Evolutionary conservation across 2,797 vertebrate genomes (phyloP), one percentile per base, ranked within the genome.

Genomic region (Phylloscopus collybita): DNA sequence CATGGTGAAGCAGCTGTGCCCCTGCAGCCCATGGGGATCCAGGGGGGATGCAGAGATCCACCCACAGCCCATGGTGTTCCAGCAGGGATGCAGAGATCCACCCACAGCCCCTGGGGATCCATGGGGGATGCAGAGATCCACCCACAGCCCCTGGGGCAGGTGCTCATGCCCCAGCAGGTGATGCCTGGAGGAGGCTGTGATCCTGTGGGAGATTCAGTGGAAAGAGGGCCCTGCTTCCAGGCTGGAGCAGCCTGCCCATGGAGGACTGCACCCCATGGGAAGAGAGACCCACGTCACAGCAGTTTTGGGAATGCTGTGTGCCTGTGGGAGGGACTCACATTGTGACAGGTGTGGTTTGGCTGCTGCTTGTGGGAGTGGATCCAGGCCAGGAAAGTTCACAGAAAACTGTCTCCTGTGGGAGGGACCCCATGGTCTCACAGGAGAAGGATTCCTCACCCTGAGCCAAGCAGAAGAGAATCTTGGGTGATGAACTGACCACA

Each of bases 341-440:
- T 54, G 38, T 5, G 8, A 16, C 30, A 42, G 50, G 30, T 20
- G 22, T 6, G 5, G 36, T 6, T 8, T 10, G 23, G 22, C 22
- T 56, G 50, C n/a, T 62, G 47, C 22, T 38, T 1, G 0, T 44
- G 40, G 62, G 18, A 27, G 6, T 1, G n/a, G 17, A 22, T 4
- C 40, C 40, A n/a, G 0, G 0, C 1, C 0, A 0, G 38, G 2
- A 12, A n/a, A n/a, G 9, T 47, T 38, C 12, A 18, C 0, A 0
- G 40, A 54, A 29, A 82, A 3, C 15, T 47, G 22, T 32, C 5
- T 71, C 22, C 27, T 0, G 0, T 54, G 57, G 67, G 40, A 47
- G n/a, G 18, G 12, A 47, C 12, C 9, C 59, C 80, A 16, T 0
- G 0, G 40, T 9, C 22, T 32, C 42, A 17, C 40, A 82, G 40